Evolutionary conservation across 37 sponge, comb jelly and placozoan species (phyloP).

Genomic region (Dysidea cf. avara): DNA sequence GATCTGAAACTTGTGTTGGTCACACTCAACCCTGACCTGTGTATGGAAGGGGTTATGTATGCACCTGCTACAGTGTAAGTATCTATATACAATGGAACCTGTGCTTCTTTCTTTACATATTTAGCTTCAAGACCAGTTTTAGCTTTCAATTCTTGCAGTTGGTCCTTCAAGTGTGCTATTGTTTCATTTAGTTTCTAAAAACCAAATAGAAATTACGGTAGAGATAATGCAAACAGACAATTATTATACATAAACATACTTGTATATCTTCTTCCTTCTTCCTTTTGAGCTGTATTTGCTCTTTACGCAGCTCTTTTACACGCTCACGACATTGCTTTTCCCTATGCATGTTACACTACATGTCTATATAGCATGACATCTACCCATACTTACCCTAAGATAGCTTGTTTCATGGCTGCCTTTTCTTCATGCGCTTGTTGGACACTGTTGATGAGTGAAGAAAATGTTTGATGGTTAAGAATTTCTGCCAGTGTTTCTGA

Average conservation of each 20-base stretch:
- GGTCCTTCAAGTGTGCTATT: slow-evolving; percentile 91
- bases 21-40: slow-evolving; percentile 65
- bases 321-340: slow-evolving; percentile 76
- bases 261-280: slow-evolving; percentile 68
- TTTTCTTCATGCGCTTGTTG: slow-evolving; percentile 46
- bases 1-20: slow-evolving; percentile 31
- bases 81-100: slow-evolving; percentile 43
- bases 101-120: slow-evolving; percentile 76
- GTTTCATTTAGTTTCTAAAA: slow-evolving; percentile 78
- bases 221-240: slow-evolving; percentile 14
- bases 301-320: slow-evolving; percentile 60
- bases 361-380: not conserved
- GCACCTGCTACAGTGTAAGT: not conserved
- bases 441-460: slow-evolving; percentile 17
- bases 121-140: slow-evolving; percentile 66
- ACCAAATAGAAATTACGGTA: not conserved
- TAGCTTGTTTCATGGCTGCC: slow-evolving; percentile 48
- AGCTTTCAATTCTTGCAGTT: slow-evolving; percentile 78
- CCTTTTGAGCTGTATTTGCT: slow-evolving; percentile 56
- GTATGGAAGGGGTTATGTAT: not conserved
- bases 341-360: slow-evolving; percentile 25
- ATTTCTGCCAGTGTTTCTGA: slow-evolving; percentile 47
- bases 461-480: slow-evolving; percentile 42
- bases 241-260: slow-evolving; percentile 27
- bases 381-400: slow-evolving; percentile 35